A percentile compares a stretch with the other conserved stretches of the same genome.
These are phyloP conservation scores for Selenia dentaria DNA, from an alignment of 2,888 invertebrate species.

Conservation along the genomic window DNA sequence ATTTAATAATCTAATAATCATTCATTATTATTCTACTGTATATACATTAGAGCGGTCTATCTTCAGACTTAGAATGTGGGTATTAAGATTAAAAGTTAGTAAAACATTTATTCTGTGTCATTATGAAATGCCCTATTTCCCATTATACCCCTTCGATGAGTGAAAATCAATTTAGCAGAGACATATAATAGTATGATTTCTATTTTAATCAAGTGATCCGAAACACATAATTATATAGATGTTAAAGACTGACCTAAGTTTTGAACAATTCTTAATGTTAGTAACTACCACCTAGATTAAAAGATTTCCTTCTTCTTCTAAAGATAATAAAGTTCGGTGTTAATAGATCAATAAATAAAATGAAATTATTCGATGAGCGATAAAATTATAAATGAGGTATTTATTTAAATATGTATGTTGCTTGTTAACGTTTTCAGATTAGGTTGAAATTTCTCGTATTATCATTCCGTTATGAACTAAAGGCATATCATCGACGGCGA, in stretches of 20 bases:
- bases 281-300: constrained; percentile 31
- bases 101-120: constrained; percentile 19
- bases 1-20: constrained; percentile 25
- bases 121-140: constrained; percentile 17
- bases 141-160: constrained; percentile 15
- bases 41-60: constrained; percentile 13
- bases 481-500: constrained; percentile 70
- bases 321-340: constrained; percentile 43
- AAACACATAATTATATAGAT: constrained; percentile 44
- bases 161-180: constrained; percentile 21
- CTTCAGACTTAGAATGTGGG: constrained; percentile 12
- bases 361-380: constrained; percentile 35
- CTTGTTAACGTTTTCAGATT: constrained; percentile 52
- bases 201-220: constrained; percentile 34
- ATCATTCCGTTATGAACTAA: constrained; percentile 67
- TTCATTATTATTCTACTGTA: constrained; percentile 20
- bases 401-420: constrained; percentile 41
- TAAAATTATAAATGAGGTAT: constrained; percentile 31
- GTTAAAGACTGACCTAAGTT: constrained; percentile 57
- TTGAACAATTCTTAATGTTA: constrained; percentile 37
- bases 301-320: constrained; percentile 36
- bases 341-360: constrained; percentile 42
- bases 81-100: constrained; percentile 23
- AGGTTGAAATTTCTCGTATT: constrained; percentile 45
- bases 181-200: constrained; percentile 19